Percentiles rank a stretch among this genome's conserved stretches.
Evolutionary conservation across 2,888 invertebrate species (phyloP).

Genomic region (Lordiphosa andalusiaca): DNA sequence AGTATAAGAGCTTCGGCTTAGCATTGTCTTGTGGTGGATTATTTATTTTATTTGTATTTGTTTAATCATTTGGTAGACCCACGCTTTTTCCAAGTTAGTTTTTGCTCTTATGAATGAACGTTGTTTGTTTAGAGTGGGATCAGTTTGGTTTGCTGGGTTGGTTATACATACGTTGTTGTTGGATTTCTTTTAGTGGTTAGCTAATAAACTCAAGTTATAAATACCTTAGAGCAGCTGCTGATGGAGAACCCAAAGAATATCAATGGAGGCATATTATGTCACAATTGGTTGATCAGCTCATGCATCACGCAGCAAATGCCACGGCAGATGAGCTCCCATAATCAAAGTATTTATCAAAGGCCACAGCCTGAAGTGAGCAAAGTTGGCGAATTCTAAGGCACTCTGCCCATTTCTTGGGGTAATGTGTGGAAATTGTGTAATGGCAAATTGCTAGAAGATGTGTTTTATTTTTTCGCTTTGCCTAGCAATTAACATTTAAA

Average conservation of each 20-base stretch:
- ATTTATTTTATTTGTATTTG: conserved; percentile 20
- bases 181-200: conserved; percentile 32
- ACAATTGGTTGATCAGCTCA: conserved; percentile 54
- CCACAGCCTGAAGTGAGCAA: conserved; percentile 33
- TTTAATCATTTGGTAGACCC: conserved; percentile 19
- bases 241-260: conserved; percentile 18
- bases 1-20: too few species aligned
- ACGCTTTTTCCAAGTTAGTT: conserved; percentile 13
- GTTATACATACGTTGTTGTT: background rate
- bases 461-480: conserved; percentile 27
- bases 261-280: conserved; percentile 47
- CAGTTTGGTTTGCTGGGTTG: conserved; percentile 30
- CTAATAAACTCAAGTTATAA: conserved; percentile 55
- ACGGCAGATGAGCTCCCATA: conserved; percentile 63
- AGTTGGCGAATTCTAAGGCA: conserved; percentile 9
- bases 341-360: conserved; percentile 61
- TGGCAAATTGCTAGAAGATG: conserved; percentile 52
- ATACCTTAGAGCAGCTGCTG: conserved; percentile 49
- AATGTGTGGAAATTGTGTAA: conserved; percentile 48
- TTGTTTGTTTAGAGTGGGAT: conserved; percentile 25
- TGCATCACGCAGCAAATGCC: conserved; percentile 42
- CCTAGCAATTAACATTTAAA: conserved; percentile 61
- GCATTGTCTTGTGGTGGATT: conserved; percentile 1
- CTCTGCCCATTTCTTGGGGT: conserved; percentile 1
- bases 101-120: conserved; percentile 47